These are phyloP conservation scores for Drosophila nannoptera DNA, from an alignment of 1,140 invertebrate genomes.

Conservation along the genomic window DNA sequence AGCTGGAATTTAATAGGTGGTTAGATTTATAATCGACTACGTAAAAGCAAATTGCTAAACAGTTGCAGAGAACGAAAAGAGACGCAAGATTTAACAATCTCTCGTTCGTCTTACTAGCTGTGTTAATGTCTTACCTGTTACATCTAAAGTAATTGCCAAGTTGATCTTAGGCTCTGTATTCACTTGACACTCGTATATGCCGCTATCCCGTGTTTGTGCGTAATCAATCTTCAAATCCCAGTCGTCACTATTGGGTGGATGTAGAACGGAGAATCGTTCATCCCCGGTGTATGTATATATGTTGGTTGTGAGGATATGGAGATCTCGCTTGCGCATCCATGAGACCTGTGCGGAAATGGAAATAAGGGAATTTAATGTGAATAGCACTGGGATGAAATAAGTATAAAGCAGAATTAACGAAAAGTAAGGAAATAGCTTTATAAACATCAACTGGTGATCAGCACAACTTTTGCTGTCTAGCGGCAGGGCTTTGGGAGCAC, in stretches of 20 bases:
- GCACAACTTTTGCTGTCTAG: no score
- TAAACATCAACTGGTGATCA: neutral
- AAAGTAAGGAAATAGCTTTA: neutral
- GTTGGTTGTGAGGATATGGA: conserved; percentile 92
- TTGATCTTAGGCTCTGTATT: conserved; percentile 93
- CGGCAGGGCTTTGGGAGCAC: no score
- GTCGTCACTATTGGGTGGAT: conserved; percentile 91
- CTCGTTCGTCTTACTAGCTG: no score
- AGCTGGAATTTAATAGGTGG: conserved; percentile 38
- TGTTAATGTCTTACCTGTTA: conserved; percentile 84
- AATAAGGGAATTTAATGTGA: neutral
- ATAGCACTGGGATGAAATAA: neutral
- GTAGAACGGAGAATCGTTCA: conserved; percentile 89
- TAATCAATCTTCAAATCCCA: conserved; percentile 94
- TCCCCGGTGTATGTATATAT: conserved; percentile 93
- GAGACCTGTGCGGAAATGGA: conserved; percentile 82
- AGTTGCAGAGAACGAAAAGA: neutral
- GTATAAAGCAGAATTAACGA: neutral
- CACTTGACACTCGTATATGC: conserved; percentile 92
- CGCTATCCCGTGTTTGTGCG: conserved; percentile 90
- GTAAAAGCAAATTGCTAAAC: no score
- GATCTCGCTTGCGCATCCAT: conserved; percentile 93
- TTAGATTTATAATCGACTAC: neutral
- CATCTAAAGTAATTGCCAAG: conserved; percentile 86
- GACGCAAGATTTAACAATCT: no score